Conservation (phyloP, 2,113 vertebrate species). For the Dromaius novaehollandiae region DNA sequence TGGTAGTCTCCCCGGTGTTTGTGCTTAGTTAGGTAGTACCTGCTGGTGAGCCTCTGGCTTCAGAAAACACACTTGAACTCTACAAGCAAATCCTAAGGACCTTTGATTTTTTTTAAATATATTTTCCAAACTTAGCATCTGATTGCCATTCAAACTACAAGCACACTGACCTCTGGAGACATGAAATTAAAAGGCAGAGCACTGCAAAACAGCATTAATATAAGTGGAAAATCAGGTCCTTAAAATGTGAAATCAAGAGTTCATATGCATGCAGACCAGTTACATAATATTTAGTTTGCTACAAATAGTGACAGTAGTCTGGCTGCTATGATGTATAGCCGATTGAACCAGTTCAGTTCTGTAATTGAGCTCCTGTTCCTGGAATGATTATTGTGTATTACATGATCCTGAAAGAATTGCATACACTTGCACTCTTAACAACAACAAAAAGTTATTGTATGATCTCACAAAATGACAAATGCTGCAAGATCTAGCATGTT, state of each 20-base stretch:
- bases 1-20: neutral
- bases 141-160: neutral
- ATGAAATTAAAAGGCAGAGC: neutral
- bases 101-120: neutral
- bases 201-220: neutral
- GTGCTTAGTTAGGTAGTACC: neutral
- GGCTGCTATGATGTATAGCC: neutral
- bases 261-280: neutral
- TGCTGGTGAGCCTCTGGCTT: neutral
- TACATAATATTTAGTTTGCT: neutral
- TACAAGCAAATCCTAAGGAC: neutral
- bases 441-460: neutral
- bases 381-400: neutral
- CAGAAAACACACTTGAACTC: neutral
- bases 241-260: neutral
- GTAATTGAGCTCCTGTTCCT: neutral
- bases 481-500: neutral
- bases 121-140: neutral
- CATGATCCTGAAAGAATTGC: neutral
- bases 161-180: neutral
- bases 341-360: neutral
- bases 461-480: neutral
- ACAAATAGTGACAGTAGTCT: neutral
- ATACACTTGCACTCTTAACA: neutral
- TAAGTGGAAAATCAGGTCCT: neutral